Evolutionary conservation across 2,113 vertebrate genomes (phyloP).

Genomic region (Thomomys bottae): DNA sequence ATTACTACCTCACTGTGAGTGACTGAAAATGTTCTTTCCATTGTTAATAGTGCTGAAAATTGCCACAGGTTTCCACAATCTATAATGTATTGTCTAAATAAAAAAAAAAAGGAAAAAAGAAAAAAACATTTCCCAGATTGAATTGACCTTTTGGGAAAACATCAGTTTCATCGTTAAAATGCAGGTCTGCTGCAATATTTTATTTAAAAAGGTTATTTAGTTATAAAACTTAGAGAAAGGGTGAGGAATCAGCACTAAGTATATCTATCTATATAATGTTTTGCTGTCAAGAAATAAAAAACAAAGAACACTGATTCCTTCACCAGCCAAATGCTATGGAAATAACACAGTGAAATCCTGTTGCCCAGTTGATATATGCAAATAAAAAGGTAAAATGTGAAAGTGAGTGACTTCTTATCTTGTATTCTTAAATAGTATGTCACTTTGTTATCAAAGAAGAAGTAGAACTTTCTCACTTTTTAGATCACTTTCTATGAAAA

Average conservation of each 20-base stretch:
- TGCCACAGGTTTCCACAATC: constrained; percentile 77
- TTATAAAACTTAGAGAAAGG: constrained; percentile 79
- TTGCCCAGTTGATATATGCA: too few relatives aligned
- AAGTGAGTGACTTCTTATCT: background rate
- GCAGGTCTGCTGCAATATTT: constrained; percentile 83
- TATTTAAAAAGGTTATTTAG: constrained; percentile 87
- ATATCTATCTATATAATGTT: constrained; percentile 65
- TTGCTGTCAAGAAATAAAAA: constrained; percentile 56
- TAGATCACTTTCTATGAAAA: constrained; percentile 5
- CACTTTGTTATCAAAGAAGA: constrained; percentile 9
- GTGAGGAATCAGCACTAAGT: constrained; percentile 67
- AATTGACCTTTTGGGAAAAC: constrained; percentile 86
- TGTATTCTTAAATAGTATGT: background rate
- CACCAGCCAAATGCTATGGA: constrained; percentile 40
- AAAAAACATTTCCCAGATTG: constrained; percentile 82
- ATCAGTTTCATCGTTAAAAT: constrained; percentile 84
- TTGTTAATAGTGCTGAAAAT: constrained; percentile 85
- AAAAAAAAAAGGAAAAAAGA: background rate
- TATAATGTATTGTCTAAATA: constrained; percentile 83
- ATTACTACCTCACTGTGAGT: constrained; percentile 87
- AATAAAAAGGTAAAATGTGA: background rate
- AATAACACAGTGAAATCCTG: background rate
- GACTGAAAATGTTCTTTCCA: constrained; percentile 83
- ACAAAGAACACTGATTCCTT: constrained; percentile 54
- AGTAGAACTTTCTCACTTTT: background rate